These are phyloP conservation scores for Globodera rostochiensis DNA, from an alignment of 1,140 invertebrate genomes.

Conservation along the genomic window DNA sequence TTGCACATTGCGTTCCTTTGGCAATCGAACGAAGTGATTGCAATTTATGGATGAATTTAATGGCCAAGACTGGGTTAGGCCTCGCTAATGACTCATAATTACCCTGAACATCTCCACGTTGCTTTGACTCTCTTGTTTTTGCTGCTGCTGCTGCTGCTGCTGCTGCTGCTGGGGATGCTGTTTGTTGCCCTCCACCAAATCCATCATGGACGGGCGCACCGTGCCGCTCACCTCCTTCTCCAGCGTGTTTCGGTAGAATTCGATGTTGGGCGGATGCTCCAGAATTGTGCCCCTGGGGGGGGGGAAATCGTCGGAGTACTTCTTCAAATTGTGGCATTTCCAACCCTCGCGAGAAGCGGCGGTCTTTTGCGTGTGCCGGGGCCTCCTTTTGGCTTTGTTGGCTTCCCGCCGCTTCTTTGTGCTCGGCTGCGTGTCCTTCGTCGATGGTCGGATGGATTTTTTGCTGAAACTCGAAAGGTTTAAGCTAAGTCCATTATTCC, in stretches of 20 bases:
- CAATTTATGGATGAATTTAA: no score
- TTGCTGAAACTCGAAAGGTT: not conserved
- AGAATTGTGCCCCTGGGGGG: conserved; percentile 57
- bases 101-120: conserved; percentile 20
- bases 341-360: conserved; percentile 28
- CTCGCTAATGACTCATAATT: not conserved
- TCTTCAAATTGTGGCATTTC: not conserved
- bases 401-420: conserved; percentile 7
- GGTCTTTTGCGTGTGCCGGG: not conserved
- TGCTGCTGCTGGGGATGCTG: conserved; percentile 1
- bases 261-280: conserved; percentile 63
- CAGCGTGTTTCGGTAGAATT: conserved; percentile 64
- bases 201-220: conserved; percentile 57
- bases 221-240: conserved; percentile 42
- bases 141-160: not conserved
- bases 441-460: conserved; percentile 14
- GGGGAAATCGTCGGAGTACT: not conserved
- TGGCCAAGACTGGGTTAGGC: not conserved
- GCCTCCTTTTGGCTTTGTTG: not conserved
- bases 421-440: conserved; percentile 3
- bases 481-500: not conserved
- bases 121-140: not conserved
- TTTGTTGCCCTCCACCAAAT: conserved; percentile 52
- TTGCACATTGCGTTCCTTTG: conserved; percentile 36
- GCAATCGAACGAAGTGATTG: conserved; percentile 6